Percentiles rank a stretch among this genome's conserved stretches.
Evolutionary conservation across 2,797 vertebrate species (phyloP).

Genomic region (Huso huso): DNA sequence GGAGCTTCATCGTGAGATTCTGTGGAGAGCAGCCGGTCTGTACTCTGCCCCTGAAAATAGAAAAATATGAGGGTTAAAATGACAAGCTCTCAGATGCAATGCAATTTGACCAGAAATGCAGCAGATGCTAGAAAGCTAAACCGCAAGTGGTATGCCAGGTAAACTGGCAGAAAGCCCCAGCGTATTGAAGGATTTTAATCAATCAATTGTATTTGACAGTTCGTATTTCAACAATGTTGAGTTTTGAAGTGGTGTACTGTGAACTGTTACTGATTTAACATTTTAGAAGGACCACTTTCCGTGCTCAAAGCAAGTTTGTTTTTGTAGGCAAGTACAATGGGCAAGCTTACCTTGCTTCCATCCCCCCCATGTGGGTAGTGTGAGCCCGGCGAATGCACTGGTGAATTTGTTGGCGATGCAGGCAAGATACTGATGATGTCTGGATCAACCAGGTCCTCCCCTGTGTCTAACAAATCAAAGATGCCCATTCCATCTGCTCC

Average conservation of each 20-base stretch:
- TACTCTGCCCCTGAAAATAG: slow-evolving; percentile 78
- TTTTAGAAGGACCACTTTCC: no score
- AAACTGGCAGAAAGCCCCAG: slow-evolving; percentile 14
- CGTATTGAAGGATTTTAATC: no score
- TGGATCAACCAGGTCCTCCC: slow-evolving; percentile 84
- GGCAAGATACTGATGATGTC: slow-evolving; percentile 95
- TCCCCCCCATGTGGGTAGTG: slow-evolving; percentile 90
- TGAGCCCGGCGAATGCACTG: slow-evolving; percentile 90
- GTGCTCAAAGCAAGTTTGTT: no score
- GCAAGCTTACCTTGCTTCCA: slow-evolving; percentile 77
- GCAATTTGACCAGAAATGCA: background rate
- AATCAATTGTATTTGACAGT: no score
- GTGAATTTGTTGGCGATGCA: slow-evolving; percentile 84
- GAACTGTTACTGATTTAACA: no score
- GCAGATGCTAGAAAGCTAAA: background rate
- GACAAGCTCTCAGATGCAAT: no score
- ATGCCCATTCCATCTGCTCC: slow-evolving; percentile 82
- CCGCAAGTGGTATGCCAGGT: slow-evolving; percentile 13
- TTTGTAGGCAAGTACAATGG: background rate
- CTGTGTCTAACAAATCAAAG: slow-evolving; percentile 88
- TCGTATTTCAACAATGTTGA: no score
- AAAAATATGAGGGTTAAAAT: background rate
- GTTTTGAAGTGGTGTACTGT: no score
- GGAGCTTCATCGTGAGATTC: slow-evolving; percentile 94
- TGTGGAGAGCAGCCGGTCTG: slow-evolving; percentile 79